Evolutionary conservation across 2,113 vertebrate genomes (phyloP), one percentile per base, ranked within the genome.

Genomic region (Pollimyrus isidori): DNA sequence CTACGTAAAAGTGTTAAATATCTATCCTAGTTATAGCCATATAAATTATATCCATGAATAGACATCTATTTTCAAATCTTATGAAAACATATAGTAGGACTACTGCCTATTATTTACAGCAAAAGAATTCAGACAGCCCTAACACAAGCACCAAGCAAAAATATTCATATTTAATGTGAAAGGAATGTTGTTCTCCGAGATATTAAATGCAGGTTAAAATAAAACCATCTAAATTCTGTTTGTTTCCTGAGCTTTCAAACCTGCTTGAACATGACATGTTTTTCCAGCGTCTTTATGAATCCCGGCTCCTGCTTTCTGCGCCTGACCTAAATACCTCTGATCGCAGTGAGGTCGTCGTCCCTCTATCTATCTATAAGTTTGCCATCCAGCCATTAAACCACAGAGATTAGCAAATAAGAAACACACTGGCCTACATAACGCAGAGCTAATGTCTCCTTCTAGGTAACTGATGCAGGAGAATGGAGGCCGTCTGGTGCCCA

Each of bases 401-500:
- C 30, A 83, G 21, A 65, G 58, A 42, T 87, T 89, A 50, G n/a
- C 53, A 89, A 53, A 88, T 42, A 52, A 88, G 69, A 88, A 88
- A 35, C 46, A 82, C 46, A 15, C 48, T 88, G 65, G 80, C 80
- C 82, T 86, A 17, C 58, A 86, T 87, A 86, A 17, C 58, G 49
- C 39, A 86, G 83, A 87, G 49, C 49, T 89, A 65, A 86, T 69
- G 62, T 58, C 46, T 73, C 89, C 90, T 91, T 88, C 90, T 92
- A 88, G 90, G 88, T 91, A 89, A 92, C 89, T 89, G 89, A 89
- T 87, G 86, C 80, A 88, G 91, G 88, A 92, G 93, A 95, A 93
- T 93, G 91, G 90, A 93, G 92, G 93, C 94, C 94, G 93, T 90
- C 93, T 89, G 95, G 92, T 93, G 93, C 92, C 92, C 91, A 91